Conservation (phyloP, 2,888 invertebrate species). For the Limenitis camilla region DNA sequence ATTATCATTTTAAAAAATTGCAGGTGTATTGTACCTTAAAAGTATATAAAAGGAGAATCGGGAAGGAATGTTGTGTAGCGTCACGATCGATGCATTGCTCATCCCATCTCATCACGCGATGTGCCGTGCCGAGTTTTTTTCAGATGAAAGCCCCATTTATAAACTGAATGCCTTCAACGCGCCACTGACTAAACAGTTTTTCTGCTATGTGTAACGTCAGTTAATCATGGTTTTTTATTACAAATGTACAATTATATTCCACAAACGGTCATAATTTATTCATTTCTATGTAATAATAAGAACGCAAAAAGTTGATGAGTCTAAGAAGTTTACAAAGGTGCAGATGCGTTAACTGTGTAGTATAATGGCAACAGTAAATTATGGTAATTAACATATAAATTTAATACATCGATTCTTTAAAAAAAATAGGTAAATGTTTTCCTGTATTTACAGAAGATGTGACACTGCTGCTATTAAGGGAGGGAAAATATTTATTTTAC, state of each 20-base stretch:
- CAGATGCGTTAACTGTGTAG: too few species aligned
- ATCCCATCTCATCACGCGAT: conserved; percentile 53
- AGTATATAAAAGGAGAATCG: conserved; percentile 18
- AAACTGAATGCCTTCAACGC: conserved; percentile 64
- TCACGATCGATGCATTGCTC: conserved; percentile 45
- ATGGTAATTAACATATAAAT: too few species aligned
- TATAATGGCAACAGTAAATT: too few species aligned
- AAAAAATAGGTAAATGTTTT: too few species aligned
- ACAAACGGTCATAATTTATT: conserved; percentile 1
- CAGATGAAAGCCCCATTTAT: conserved; percentile 62
- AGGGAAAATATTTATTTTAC: too few species aligned
- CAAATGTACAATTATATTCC: conserved; percentile 2
- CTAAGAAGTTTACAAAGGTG: too few species aligned
- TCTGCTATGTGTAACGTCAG: conserved; percentile 39
- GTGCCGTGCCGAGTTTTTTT: conserved; percentile 61
- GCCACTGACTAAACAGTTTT: conserved; percentile 55
- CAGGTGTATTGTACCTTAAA: conserved; percentile 1
- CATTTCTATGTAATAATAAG: not conserved
- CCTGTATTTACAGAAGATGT: too few species aligned
- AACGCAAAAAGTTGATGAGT: too few species aligned
- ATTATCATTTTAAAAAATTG: not conserved
- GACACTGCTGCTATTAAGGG: too few species aligned
- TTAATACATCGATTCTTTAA: too few species aligned
- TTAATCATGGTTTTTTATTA: conserved; percentile 19
- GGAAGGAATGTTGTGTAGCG: conserved; percentile 25